phyloP scores from a whole-genome alignment of 2,888 invertebrate genomes.

The Drosophila villosipedis region DNA sequence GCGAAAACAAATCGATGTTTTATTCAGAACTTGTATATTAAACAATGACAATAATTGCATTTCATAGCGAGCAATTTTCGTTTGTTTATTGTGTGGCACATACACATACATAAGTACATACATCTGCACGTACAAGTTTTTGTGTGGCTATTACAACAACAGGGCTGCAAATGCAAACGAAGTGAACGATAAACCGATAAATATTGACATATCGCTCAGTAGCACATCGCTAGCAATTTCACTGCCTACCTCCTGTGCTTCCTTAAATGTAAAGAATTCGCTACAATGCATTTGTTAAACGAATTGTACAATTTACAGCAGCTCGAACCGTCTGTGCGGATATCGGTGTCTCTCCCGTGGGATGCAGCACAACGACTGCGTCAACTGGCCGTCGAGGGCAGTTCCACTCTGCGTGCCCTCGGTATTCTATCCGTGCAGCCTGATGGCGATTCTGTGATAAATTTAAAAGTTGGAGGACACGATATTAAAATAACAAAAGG shows the following conservation, averaged over 20 bases:
- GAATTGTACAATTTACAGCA: conserved; percentile 62
- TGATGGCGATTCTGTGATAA: conserved; percentile 93
- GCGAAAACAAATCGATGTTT: neutral
- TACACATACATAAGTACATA: neutral
- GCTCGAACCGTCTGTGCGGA: conserved; percentile 97
- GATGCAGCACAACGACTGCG: conserved; percentile 97
- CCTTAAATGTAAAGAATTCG: conserved; percentile 30
- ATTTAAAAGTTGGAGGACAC: conserved; percentile 89
- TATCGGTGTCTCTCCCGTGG: conserved; percentile 98
- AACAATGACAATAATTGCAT: neutral
- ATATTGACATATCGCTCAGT: conserved; percentile 32
- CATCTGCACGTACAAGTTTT: conserved; percentile 1
- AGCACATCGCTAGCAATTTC: conserved; percentile 37
- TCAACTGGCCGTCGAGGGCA: conserved; percentile 96
- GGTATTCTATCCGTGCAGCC: conserved; percentile 98
- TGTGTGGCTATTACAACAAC: conserved; percentile 14
- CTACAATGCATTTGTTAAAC: conserved; percentile 30
- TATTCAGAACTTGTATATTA: neutral
- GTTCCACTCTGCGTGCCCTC: conserved; percentile 94
- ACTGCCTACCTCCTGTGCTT: conserved; percentile 34
- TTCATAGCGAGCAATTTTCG: neutral
- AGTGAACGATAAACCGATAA: conserved; percentile 43
- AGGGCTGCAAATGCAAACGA: conserved; percentile 45
- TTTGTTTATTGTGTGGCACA: conserved; percentile 6
- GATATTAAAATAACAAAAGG: conserved; percentile 86